Evolutionary conservation across 2,113 vertebrate species (phyloP).

Genomic region (Halcyon senegalensis): DNA sequence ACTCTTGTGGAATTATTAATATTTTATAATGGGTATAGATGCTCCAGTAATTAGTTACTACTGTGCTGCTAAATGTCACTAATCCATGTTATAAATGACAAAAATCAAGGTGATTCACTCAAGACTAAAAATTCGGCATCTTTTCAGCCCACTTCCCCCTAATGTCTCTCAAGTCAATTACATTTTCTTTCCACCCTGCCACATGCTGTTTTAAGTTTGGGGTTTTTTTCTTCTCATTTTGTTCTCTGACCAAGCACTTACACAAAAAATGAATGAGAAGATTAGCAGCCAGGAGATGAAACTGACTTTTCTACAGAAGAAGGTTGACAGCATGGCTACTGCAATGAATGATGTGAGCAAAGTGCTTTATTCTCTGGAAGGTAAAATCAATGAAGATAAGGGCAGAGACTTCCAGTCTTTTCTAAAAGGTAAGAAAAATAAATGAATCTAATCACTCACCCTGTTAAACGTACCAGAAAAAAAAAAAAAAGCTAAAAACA

Average conservation of each 20-base stretch:
- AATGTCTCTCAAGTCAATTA: not conserved
- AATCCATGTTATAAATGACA: not conserved
- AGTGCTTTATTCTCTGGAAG: slow-evolving; percentile 74
- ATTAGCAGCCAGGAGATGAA: slow-evolving; percentile 75
- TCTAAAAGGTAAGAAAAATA: slow-evolving; percentile 79
- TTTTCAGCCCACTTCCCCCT: not conserved
- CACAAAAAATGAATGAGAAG: slow-evolving; percentile 73
- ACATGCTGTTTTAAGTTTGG: not conserved
- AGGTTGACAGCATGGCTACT: slow-evolving; percentile 73
- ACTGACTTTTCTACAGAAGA: slow-evolving; percentile 74
- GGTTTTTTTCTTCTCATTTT: not conserved
- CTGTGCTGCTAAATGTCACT: slow-evolving; percentile 22
- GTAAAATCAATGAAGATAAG: slow-evolving; percentile 79
- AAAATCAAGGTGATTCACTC: slow-evolving; percentile 4
- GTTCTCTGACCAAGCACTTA: slow-evolving; percentile 50
- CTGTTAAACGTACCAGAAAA: not conserved
- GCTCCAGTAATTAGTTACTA: slow-evolving; percentile 25
- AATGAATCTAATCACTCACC: slow-evolving; percentile 63
- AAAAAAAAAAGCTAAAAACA: not conserved
- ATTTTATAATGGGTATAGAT: slow-evolving; percentile 31
- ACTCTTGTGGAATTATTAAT: slow-evolving; percentile 18
- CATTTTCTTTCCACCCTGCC: not conserved
- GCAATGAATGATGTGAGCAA: slow-evolving; percentile 62
- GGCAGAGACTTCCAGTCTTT: slow-evolving; percentile 68
- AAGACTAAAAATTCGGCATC: not conserved